Evolutionary conservation across 2,113 vertebrate genomes (phyloP).

Genomic region (Planiliza haematocheilus): DNA sequence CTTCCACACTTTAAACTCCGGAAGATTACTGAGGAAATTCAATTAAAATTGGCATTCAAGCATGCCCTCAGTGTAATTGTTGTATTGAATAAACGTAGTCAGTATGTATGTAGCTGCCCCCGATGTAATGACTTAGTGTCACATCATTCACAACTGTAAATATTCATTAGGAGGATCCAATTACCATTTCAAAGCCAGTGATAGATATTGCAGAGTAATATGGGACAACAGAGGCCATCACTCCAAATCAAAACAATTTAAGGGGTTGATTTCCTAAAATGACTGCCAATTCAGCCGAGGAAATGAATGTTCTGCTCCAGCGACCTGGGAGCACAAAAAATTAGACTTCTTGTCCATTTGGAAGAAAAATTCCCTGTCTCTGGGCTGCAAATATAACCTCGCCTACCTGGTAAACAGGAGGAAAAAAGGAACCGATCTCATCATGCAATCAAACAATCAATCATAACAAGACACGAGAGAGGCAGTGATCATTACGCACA

Average conservation of each 20-base stretch:
- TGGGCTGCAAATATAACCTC: conserved; percentile 17
- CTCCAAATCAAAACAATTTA: conserved; percentile 72
- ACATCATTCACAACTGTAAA: conserved; percentile 64
- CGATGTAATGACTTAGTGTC: conserved; percentile 61
- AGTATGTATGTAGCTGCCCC: conserved; percentile 29
- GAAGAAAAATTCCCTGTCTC: conserved; percentile 8
- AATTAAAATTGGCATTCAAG: conserved; percentile 39
- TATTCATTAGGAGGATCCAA: conserved; percentile 69
- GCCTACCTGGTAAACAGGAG: conserved; percentile 28
- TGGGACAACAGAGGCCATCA: conserved; percentile 47
- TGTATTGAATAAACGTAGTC: conserved; percentile 55
- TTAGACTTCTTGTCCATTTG: conserved; percentile 32
- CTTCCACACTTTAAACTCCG: neutral
- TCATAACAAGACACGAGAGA: conserved; percentile 47
- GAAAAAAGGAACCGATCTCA: neutral
- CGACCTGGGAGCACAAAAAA: conserved; percentile 31
- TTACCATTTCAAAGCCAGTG: conserved; percentile 68
- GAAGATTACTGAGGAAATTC: conserved; percentile 12
- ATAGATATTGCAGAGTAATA: conserved; percentile 52
- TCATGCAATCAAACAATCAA: conserved; percentile 52
- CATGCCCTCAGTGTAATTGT: conserved; percentile 19
- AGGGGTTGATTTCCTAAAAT: conserved; percentile 61
- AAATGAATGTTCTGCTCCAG: conserved; percentile 66
- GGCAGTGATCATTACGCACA: conserved; percentile 41
- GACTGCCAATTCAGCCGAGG: conserved; percentile 58